A percentile compares a stretch with the other conserved stretches of the same genome.
Evolutionary conservation across 2,888 invertebrate species (phyloP).

Genomic region (Phania funesta): DNA sequence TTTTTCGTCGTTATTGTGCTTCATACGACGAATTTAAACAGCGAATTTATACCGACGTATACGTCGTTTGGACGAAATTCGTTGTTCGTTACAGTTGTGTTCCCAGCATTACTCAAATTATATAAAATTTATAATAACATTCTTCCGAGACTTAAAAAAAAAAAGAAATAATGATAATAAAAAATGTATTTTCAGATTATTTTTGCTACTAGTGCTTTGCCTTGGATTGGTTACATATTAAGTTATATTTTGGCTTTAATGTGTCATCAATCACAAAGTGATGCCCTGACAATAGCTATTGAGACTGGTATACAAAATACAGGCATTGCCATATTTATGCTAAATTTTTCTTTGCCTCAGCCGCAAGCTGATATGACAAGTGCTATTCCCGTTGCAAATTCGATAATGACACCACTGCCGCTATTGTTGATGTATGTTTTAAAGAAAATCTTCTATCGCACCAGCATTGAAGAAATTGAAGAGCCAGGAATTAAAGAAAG

Average conservation of each 20-base stretch:
- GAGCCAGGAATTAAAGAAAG: conserved; percentile 34
- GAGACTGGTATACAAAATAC: conserved; percentile 96
- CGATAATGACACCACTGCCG: conserved; percentile 94
- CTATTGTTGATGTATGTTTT: conserved; percentile 83
- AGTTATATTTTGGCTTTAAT: conserved; percentile 84
- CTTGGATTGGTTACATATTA: conserved; percentile 88
- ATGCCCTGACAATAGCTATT: conserved; percentile 90
- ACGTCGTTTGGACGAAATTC: too few species aligned
- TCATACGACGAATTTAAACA: too few species aligned
- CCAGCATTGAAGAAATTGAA: conserved; percentile 57
- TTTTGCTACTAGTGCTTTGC: conserved; percentile 88
- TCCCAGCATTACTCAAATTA: too few species aligned
- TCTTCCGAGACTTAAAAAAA: too few species aligned
- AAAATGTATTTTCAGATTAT: conserved; percentile 86
- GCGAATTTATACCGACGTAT: too few species aligned
- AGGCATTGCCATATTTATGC: conserved; percentile 92
- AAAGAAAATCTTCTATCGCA: conserved; percentile 79
- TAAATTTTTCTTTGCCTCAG: conserved; percentile 88
- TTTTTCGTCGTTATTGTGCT: too few species aligned
- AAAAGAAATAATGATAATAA: too few species aligned
- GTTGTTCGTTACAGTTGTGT: too few species aligned
- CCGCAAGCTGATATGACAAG: conserved; percentile 93
- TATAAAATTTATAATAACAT: too few species aligned
- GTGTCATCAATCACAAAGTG: conserved; percentile 83
- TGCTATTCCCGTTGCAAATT: conserved; percentile 91